Percentiles rank a stretch among this genome's conserved stretches.
phyloP scores from a whole-genome alignment of 2,888 invertebrate genomes.

The Oligia strigilis region DNA sequence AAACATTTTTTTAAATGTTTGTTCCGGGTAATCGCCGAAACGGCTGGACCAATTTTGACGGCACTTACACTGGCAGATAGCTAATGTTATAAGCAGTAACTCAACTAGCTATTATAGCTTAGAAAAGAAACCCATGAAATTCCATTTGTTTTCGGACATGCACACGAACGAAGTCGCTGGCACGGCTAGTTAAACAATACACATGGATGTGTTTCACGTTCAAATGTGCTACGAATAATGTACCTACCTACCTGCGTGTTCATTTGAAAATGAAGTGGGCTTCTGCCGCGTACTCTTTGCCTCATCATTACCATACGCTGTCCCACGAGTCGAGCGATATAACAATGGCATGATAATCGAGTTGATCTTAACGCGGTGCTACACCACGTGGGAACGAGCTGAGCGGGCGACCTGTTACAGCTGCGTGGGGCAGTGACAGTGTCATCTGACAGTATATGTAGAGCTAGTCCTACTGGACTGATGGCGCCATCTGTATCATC shows the following conservation, averaged over 20 bases:
- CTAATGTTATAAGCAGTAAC: too few species aligned
- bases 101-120: too few species aligned
- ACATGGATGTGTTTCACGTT: neutral
- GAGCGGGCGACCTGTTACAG: neutral
- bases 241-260: neutral
- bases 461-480: neutral
- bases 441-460: neutral
- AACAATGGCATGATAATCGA: slow-evolving; percentile 36
- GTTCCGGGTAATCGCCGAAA: too few species aligned
- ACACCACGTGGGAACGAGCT: slow-evolving; percentile 28
- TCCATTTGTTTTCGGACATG: too few species aligned
- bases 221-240: neutral
- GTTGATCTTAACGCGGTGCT: slow-evolving; percentile 10
- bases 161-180: too few species aligned
- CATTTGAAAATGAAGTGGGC: neutral
- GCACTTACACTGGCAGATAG: too few species aligned
- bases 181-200: neutral
- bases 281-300: neutral
- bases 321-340: slow-evolving; percentile 11
- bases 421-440: neutral
- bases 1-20: too few species aligned
- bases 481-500: neutral
- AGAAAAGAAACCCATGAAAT: too few species aligned
- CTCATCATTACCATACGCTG: slow-evolving; percentile 10
- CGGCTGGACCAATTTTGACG: too few species aligned